phyloP scores from a whole-genome alignment of 2,113 vertebrate genomes.

The Junco hyemalis region DNA sequence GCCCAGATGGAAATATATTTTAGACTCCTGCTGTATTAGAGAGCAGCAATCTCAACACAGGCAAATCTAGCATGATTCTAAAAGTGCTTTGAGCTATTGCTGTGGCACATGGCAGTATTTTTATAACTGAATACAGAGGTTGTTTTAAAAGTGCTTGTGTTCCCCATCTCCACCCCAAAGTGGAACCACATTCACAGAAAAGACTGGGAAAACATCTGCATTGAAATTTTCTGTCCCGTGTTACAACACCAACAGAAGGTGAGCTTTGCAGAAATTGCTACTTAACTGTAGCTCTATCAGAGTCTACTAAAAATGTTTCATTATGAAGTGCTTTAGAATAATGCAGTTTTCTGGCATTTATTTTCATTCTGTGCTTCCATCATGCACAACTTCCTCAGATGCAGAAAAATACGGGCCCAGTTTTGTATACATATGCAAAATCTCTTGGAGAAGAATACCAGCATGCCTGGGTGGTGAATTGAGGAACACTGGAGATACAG shows the following conservation, averaged over 20 bases:
- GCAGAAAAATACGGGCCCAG: neutral
- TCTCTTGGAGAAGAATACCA: neutral
- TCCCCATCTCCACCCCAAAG: no score
- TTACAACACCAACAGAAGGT: neutral
- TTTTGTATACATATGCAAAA: neutral
- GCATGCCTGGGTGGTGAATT: neutral
- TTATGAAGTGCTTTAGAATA: neutral
- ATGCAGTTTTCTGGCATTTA: neutral
- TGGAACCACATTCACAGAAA: neutral
- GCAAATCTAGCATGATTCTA: neutral
- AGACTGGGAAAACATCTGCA: neutral
- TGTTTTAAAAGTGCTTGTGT: neutral
- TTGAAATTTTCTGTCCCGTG: neutral
- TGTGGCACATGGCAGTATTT: neutral
- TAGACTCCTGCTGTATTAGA: neutral
- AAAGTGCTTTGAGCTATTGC: neutral
- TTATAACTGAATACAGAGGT: neutral
- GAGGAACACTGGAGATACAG: neutral
- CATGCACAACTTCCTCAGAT: neutral
- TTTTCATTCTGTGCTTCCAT: neutral
- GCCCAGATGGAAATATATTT: slow-evolving; percentile 31
- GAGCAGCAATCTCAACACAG: neutral
- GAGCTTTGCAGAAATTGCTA: neutral
- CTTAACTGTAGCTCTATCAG: neutral
- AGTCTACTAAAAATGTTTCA: neutral